Evolutionary conservation across 2,888 invertebrate species (phyloP).

Genomic region (Apocheima hispidaria): DNA sequence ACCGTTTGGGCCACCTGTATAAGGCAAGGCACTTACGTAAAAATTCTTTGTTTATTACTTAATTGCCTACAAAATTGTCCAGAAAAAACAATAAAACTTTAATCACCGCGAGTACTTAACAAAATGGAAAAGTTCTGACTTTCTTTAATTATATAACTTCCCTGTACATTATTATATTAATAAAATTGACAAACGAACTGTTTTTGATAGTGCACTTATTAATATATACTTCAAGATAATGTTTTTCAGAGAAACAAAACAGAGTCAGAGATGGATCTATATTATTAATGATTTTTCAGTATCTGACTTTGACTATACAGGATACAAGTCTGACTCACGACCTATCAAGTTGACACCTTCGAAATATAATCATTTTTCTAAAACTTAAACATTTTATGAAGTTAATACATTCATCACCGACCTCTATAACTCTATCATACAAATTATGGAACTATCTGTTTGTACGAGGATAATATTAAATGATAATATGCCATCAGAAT

Average conservation of each 20-base stretch:
- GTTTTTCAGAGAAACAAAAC: too few species aligned
- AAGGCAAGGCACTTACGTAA: neutral
- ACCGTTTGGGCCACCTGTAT: neutral
- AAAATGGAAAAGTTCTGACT: conserved; percentile 27
- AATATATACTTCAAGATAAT: too few species aligned
- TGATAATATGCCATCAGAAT: neutral
- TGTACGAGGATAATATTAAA: neutral
- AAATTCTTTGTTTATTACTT: conserved; percentile 26
- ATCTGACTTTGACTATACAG: too few species aligned
- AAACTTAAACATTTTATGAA: too few species aligned
- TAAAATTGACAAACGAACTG: neutral
- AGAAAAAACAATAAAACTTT: conserved; percentile 33
- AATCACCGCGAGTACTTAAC: conserved; percentile 18
- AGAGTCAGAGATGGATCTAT: too few species aligned
- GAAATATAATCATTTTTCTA: too few species aligned
- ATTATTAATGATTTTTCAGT: too few species aligned
- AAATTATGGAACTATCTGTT: neutral
- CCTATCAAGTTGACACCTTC: too few species aligned
- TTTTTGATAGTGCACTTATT: too few species aligned
- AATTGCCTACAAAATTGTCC: conserved; percentile 24
- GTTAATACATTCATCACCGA: too few species aligned
- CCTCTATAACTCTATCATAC: neutral
- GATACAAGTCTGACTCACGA: too few species aligned
- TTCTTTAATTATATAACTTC: conserved; percentile 32
- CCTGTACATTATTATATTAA: conserved; percentile 15